phyloP scores from a whole-genome alignment of 2,797 vertebrate genomes.

The Platalea minor region DNA sequence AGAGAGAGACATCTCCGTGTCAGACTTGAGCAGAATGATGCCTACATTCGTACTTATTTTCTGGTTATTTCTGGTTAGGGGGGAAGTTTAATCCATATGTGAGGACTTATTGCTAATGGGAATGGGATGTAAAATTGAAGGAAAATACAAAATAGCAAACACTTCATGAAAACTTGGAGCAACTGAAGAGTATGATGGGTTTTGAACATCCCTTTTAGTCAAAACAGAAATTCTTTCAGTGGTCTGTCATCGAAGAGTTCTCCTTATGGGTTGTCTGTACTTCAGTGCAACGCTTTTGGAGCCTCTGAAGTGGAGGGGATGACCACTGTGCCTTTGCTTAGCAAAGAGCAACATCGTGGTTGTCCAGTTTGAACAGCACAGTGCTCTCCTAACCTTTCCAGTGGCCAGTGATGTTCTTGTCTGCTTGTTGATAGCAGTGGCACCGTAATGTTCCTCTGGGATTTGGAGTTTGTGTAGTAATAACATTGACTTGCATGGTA shows the following conservation, averaged over 20 bases:
- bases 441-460: background rate
- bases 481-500: background rate
- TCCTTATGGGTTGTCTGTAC: background rate
- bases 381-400: background rate
- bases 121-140: background rate
- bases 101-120: background rate
- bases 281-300: background rate
- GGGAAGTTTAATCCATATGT: background rate
- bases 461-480: background rate
- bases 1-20: background rate
- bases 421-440: background rate
- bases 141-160: background rate
- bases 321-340: background rate
- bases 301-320: background rate
- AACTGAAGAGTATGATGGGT: background rate
- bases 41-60: background rate
- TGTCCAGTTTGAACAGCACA: background rate
- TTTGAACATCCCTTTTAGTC: background rate
- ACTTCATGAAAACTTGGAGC: background rate
- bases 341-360: background rate
- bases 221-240: background rate
- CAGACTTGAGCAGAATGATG: background rate
- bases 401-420: background rate
- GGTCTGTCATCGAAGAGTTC: background rate
- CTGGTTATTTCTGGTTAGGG: background rate